Evolutionary conservation across 2,797 vertebrate species (phyloP), one percentile per base, ranked within the genome.

Genomic region (Cottoperca gobio): DNA sequence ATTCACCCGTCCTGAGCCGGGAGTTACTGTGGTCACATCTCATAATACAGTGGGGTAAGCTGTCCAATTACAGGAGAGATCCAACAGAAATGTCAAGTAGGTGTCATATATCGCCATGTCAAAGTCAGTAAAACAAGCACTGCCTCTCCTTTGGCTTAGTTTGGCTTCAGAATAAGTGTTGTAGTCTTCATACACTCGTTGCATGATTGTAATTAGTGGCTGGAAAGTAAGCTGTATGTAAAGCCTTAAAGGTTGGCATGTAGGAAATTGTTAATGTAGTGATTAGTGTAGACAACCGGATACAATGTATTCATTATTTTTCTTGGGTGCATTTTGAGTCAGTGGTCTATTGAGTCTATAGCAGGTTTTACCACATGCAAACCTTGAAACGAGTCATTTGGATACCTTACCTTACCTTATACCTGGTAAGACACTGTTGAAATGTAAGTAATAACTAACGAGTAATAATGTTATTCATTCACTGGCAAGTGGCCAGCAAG

Each of bases 81-180:
- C 54, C 28, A 59, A 58, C 33, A 48, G 14, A 76, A 79, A 82
- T 76, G 55, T 70, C 60, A 70, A 71, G 46, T 35, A 31, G 58
- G 37, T 43, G 31, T 43, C 40, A 48, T 42, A 57, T 48, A 62
- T 33, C 31, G 37, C 39, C 17, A 12, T 37, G 24, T 17, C 23
- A 60, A 66, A 70, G 61, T 57, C 43, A 49, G 46, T 55, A 24
- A 53, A 70, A 67, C 21, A 52, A 53, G 31, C 24, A 19, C 24
- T 58, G 48, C n/a, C 68, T 54, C 7, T 33, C 33, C 26, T 26
- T 26, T 26, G 7, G 31, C 31, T 33, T 8, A 31, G 6, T 33
- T 33, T 33, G 31, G 31, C 33, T 33, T 33, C 6, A 33, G 31
- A 33, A 33, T 6, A 33, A 33, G 2, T 33, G 8, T 31, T 33